Evolutionary conservation across 2,797 vertebrate genomes (phyloP), one percentile per base, ranked within the genome.

Genomic region (Simalia tracyae): DNA sequence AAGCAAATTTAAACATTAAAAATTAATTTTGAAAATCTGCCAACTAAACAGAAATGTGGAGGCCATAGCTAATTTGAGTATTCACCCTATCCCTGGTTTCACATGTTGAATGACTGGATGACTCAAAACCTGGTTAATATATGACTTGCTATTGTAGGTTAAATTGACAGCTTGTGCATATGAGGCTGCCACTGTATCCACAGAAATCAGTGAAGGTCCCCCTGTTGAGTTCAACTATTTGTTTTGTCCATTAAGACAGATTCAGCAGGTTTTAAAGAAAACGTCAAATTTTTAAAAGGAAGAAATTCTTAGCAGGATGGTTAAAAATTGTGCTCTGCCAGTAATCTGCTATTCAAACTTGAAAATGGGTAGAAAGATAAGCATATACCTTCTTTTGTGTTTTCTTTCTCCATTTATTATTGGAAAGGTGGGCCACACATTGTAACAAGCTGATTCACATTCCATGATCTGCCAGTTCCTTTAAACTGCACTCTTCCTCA

Each of bases 401-500:
- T 12, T 10, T 28, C 57, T 17, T 54, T n/a, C 59, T 63, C 8
- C n/a, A n/a, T 0, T 36, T 68, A 12, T 22, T 24, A 87, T 24
- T 26, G 5, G 90, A 42, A 90, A 89, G 93, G 91, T 5, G 90
- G 81, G 10, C 91, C 0, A 5, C 0, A 4, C 92, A 92, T 90
- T 2, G 0, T 66, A 24, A 72, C 88, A 90, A 60, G 60, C 93
- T 22, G 50, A 89, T 92, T 92, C 84, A 92, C 92, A 9, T 85
- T 59, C 72, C 61, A 91, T 86, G 89, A 94, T 91, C 91, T 87
- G 63, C 86, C 12, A 0, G 3, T 61, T 93, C 93, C 95, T 96
- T 96, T 93, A 89, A 92, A 93, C 0, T 0, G 90, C 19, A 95
- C 96, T 96, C 94, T 96, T 95, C 93, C 94, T 4, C 66, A 95